These are phyloP conservation scores for Bagarius yarrelli DNA, from an alignment of 2,113 vertebrate genomes.

Conservation along the genomic window DNA sequence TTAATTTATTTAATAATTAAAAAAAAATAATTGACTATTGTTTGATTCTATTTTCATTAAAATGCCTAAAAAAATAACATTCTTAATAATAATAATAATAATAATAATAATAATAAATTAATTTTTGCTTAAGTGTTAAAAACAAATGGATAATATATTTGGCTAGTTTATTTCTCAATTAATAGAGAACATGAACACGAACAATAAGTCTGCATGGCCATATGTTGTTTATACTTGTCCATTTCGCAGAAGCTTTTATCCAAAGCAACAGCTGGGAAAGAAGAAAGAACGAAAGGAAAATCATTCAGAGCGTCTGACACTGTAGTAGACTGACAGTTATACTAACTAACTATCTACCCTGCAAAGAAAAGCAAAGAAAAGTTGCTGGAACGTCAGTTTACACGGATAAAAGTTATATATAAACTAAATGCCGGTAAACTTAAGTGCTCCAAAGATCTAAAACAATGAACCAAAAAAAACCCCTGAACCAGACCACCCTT, in stretches of 20 bases:
- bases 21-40: too few relatives aligned
- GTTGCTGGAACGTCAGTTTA: background rate
- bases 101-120: background rate
- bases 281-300: background rate
- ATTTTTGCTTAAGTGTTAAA: background rate
- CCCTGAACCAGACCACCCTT: background rate
- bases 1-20: too few relatives aligned
- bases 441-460: too few relatives aligned
- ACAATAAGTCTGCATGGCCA: background rate
- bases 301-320: background rate
- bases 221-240: background rate
- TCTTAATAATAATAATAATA: too few relatives aligned
- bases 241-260: conserved; percentile 4
- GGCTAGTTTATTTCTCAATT: background rate
- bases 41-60: too few relatives aligned
- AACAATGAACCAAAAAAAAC: too few relatives aligned
- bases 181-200: background rate
- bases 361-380: background rate
- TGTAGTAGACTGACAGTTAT: background rate
- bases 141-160: background rate
- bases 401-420: background rate
- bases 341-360: background rate
- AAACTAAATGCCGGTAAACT: background rate
- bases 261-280: conserved; percentile 2
- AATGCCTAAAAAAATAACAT: too few relatives aligned